These are phyloP conservation scores for Crocuta crocuta DNA, from an alignment of 2,113 vertebrate species.

Conservation along the genomic window DNA sequence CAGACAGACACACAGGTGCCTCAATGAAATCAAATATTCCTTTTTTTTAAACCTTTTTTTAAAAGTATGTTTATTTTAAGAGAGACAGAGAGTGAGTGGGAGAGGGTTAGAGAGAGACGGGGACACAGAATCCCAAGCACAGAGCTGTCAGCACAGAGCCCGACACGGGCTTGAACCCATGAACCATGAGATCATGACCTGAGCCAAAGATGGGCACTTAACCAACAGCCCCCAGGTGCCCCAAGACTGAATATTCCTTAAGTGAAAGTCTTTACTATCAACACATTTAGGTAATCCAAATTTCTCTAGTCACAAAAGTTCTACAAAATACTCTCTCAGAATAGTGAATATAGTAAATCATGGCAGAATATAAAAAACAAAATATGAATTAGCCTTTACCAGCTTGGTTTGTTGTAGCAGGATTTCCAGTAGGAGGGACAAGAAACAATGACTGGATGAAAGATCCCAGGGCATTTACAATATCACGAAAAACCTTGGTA, in stretches of 20 bases:
- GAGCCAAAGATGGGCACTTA: too few species aligned
- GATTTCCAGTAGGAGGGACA: constrained; percentile 90
- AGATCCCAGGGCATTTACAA: constrained; percentile 98
- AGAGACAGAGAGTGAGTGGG: too few species aligned
- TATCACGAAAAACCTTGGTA: constrained; percentile 99
- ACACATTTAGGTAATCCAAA: background rate
- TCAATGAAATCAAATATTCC: too few species aligned
- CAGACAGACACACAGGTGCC: too few species aligned
- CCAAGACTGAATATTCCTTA: background rate
- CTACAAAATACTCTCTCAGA: background rate
- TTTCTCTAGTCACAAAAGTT: constrained; percentile 18
- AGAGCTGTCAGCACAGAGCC: too few species aligned
- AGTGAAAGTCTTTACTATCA: background rate
- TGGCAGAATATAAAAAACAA: constrained; percentile 18
- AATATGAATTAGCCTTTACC: constrained; percentile 86
- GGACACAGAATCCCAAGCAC: too few species aligned
- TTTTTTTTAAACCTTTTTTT: too few species aligned
- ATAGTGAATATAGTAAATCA: background rate
- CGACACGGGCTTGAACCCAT: too few species aligned
- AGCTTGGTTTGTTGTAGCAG: constrained; percentile 88
- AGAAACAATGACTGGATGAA: constrained; percentile 99
- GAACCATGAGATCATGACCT: too few species aligned
- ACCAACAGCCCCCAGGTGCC: too few species aligned
- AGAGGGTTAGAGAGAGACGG: too few species aligned
- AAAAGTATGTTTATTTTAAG: too few species aligned